Evolutionary conservation across 2,113 vertebrate genomes (phyloP), one percentile per base, ranked within the genome.

Genomic region (Cinclus mexicanus): DNA sequence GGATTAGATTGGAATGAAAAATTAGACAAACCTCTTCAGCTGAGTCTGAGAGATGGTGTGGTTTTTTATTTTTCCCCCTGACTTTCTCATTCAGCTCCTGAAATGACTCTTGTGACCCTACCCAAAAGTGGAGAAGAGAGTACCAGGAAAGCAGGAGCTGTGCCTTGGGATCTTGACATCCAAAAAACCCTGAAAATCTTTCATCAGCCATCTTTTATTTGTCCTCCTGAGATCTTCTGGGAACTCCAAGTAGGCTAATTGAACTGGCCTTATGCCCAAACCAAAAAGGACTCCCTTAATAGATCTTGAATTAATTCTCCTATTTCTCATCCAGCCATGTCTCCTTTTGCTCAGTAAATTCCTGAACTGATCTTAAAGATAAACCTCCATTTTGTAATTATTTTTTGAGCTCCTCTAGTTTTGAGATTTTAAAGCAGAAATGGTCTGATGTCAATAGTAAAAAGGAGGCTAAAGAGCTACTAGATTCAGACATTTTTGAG

Each of bases 61-160:
- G 5, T n/a, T 3, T 44, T 61, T 24, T 3, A 23, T 3, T 44
- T 61, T 24, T 3, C 2, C 1, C 15, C 26, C 17, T 12, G 23
- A 70, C 49, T 83, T 55, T 37, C 26, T 89, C 24, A 6, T 64
- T 21, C 21, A 14, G 14, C 67, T 70, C 31, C 31, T 72, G 2
- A 1, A 42, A 44, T 19, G 11, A 49, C 31, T 94, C 52, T 79
- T 60, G 52, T 78, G 69, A 9, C 69, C 33, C 61, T 35, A 59
- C 25, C 33, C 33, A 87, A 60, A 33, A 80, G 37, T 4, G 2
- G 41, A 49, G 69, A 68, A 55, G 33, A 47, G 24, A 88, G 26
- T 1, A 1, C 42, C 13, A 16, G 52, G 33, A 64, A 77, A 89
- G 23, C 37, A 83, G 57, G 33, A 41, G 37, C 42, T 61, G 14